Base-by-base conservation (phyloP, 2,888 invertebrate genomes). In the Acheta domesticus region DNA sequence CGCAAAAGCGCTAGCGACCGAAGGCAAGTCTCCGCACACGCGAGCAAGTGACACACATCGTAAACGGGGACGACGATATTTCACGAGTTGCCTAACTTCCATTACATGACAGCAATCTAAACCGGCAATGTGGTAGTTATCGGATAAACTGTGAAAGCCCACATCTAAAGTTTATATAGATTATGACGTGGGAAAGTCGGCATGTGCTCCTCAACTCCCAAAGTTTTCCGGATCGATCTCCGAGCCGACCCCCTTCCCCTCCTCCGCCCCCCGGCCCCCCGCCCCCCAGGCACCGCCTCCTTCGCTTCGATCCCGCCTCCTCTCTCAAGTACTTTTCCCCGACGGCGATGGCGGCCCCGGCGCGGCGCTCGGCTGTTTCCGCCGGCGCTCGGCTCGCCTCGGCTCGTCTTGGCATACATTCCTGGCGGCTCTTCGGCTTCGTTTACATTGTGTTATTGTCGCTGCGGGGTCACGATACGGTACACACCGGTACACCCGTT, bases 1-100 rank as follows among this genome's bases (percentile, higher is more conserved):
- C 36, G 36, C 36, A 36, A 36, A 36, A 36, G 36, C 36, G 36
- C 36, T 8, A 36, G 36, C 62, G n/a, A 19, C 62, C 14, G 62
- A 62, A n/a, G 16, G n/a, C 62, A 62, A 62, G 62, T 62, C n/a
- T 8, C 5, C 5, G 36, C 62, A 14, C 62, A 62, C 62, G 62
- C 16, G n/a, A 62, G 62, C 62, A 62, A 36, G 14, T 62, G 62
- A 62, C 62, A 62, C 62, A 62, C 62, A 62, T 62, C 62, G 62
- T 62, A 62, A 62, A 62, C 62, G 62, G 62, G 62, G n/a, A 62
- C 62, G 62, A 62, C 62, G n/a, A 62, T 62, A n/a, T n/a, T 62
- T 62, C 62, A 62, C 16, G n/a, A 62, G 62, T 62, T 62, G 62
- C 62, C n/a, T 12, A 62, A 62, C 62, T 62, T 62, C n/a, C 62